These are phyloP conservation scores for Agapetus fuscipes DNA, from an alignment of 2,888 invertebrate genomes.

Conservation along the genomic window DNA sequence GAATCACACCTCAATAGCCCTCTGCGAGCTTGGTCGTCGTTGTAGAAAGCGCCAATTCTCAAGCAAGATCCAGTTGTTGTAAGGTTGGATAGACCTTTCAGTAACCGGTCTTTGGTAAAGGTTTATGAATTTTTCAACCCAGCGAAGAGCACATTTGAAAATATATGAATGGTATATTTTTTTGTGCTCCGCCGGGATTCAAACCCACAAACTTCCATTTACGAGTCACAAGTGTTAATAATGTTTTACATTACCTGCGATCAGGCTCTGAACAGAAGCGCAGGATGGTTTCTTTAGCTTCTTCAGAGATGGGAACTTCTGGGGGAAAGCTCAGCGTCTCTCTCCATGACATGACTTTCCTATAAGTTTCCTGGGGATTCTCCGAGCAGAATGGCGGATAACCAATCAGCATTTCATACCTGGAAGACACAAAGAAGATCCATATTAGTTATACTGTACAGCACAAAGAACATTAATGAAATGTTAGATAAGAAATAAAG, in stretches of 20 bases:
- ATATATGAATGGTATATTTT: too few species aligned
- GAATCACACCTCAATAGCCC: too few species aligned
- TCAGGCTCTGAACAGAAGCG: conserved; percentile 97
- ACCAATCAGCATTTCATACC: conserved; percentile 97
- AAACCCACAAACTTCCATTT: too few species aligned
- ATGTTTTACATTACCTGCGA: conserved; percentile 65
- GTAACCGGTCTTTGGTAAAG: too few species aligned
- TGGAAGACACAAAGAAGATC: conserved; percentile 22
- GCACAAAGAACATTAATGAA: neutral
- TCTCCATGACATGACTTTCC: conserved; percentile 96
- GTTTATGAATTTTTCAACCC: too few species aligned
- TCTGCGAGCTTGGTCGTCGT: too few species aligned
- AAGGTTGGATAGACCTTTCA: too few species aligned
- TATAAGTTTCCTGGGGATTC: conserved; percentile 93
- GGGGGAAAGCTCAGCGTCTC: conserved; percentile 98
- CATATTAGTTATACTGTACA: neutral
- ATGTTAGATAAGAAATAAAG: neutral
- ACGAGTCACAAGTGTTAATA: too few species aligned
- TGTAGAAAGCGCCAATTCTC: too few species aligned
- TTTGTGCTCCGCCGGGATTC: too few species aligned
- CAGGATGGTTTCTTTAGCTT: conserved; percentile 89
- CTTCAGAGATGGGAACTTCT: conserved; percentile 97
- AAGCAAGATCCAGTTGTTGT: too few species aligned
- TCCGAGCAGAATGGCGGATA: conserved; percentile 99
- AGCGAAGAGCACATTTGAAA: too few species aligned